These are phyloP conservation scores for Melieria crassipennis DNA, from an alignment of 2,888 invertebrate species.

Conservation along the genomic window DNA sequence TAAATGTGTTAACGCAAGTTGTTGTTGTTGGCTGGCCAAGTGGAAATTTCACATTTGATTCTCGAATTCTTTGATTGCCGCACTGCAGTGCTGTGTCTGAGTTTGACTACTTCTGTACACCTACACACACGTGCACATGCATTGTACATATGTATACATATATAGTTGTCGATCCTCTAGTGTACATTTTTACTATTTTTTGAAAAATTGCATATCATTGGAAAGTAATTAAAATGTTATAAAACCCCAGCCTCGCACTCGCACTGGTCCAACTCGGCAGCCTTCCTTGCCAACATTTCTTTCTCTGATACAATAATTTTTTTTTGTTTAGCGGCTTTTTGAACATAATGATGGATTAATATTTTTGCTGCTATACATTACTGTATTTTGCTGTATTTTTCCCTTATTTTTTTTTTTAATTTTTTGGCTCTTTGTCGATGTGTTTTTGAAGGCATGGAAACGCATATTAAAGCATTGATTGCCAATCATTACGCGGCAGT, in stretches of 20 bases:
- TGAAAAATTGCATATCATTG: slow-evolving; percentile 57
- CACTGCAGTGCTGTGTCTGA: too few relatives aligned
- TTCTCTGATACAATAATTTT: slow-evolving; percentile 2
- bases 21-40: too few relatives aligned
- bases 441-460: slow-evolving; percentile 23
- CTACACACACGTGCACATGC: too few relatives aligned
- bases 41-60: too few relatives aligned
- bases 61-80: too few relatives aligned
- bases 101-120: too few relatives aligned
- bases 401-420: background rate
- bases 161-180: too few relatives aligned
- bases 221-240: slow-evolving; percentile 62
- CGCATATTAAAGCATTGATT: slow-evolving; percentile 49
- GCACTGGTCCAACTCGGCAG: slow-evolving; percentile 17
- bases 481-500: slow-evolving; percentile 47
- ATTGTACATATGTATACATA: too few relatives aligned
- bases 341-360: slow-evolving; percentile 41
- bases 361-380: slow-evolving; percentile 3
- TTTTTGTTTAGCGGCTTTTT: slow-evolving; percentile 16
- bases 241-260: slow-evolving; percentile 18
- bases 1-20: too few relatives aligned
- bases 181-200: slow-evolving; percentile 35
- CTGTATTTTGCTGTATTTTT: too few relatives aligned
- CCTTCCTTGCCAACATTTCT: slow-evolving; percentile 6
- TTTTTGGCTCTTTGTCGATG: slow-evolving; percentile 14